Evolutionary conservation across 2,888 invertebrate species (phyloP), one percentile per base, ranked within the genome.

Genomic region (Argyresthia goedartella): DNA sequence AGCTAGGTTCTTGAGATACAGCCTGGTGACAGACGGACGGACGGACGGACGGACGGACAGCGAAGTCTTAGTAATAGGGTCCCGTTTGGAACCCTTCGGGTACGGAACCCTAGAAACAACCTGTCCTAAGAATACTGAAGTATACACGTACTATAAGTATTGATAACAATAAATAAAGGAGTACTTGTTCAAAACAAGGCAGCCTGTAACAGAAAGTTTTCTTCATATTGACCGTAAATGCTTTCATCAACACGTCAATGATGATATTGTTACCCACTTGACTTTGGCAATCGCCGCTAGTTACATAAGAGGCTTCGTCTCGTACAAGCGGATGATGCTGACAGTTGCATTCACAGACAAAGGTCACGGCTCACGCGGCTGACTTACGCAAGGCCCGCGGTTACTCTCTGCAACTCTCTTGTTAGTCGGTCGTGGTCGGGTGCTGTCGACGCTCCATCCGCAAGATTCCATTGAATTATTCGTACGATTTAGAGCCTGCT

Each of bases 371-470:
- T 52, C 42, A 16, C 44, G 15, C 42, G 49, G 6, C 25, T 49
- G 50, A 47, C 53, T 57, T 51, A 52, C 49, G 50, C 52, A 51
- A 55, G 44, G 25, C 49, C 44, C 50, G 52, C 44, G 47, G 25
- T 25, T 25, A 25, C 25, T 25, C 25, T 25, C 49, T 14, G 36
- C 15, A 49, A 16, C 50, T 42, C 49, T 14, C 44, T 59, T 61
- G 64, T 63, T 60, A 63, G 58, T 62, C 60, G 63, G 60, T 63
- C 62, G 62, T 60, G 64, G 64, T 56, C 63, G 58, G 56, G 56
- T 57, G 49, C 33, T 47, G 35, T 25, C 25, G 50, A 45, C 36
- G 45, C 41, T 53, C 44, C 49, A 41, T 35, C 44, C 53, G 49
- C 53, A 51, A 44, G 9, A 4, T 14, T 9, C 39, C 8, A n/a